Evolutionary conservation across 1,140 invertebrate genomes (phyloP).

Genomic region (Drepana arcuata): DNA sequence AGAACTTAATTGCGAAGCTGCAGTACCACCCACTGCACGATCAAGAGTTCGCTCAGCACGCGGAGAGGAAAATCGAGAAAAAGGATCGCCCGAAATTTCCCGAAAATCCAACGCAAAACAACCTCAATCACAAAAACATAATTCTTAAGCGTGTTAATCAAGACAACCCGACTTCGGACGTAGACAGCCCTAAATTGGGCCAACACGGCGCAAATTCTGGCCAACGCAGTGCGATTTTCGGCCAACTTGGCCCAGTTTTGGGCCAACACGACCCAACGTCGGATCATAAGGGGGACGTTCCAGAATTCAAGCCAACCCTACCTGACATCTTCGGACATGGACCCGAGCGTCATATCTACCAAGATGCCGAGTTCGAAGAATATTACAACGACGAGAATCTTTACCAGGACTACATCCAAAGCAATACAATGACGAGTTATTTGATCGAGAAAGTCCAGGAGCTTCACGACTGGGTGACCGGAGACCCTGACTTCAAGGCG

Average conservation of each 20-base stretch:
- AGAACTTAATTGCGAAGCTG: constrained; percentile 33
- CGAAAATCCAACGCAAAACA: not conserved
- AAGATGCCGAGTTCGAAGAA: constrained; percentile 37
- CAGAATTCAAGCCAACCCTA: no score
- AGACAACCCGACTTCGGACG: no score
- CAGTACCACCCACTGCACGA: constrained; percentile 55
- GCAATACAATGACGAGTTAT: constrained; percentile 56
- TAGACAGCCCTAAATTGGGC: not conserved
- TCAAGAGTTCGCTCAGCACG: constrained; percentile 33
- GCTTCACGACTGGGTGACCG: constrained; percentile 65
- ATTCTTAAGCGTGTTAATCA: no score
- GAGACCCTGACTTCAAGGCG: constrained; percentile 41
- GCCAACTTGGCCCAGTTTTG: constrained; percentile 38
- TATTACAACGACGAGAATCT: constrained; percentile 57
- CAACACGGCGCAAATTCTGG: constrained; percentile 2
- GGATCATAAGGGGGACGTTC: constrained; percentile 22
- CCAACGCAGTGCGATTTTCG: not conserved
- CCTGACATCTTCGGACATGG: no score
- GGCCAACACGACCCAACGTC: constrained; percentile 37
- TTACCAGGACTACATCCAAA: constrained; percentile 60
- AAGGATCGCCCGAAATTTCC: constrained; percentile 42
- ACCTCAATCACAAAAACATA: no score
- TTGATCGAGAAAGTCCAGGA: constrained; percentile 68
- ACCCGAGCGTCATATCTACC: constrained; percentile 27
- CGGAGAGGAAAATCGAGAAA: constrained; percentile 52